A percentile compares a stretch with the other conserved stretches of the same genome.
Evolutionary conservation across 2,113 vertebrate genomes (phyloP).

Genomic region (Syngnathoides biaculeatus): DNA sequence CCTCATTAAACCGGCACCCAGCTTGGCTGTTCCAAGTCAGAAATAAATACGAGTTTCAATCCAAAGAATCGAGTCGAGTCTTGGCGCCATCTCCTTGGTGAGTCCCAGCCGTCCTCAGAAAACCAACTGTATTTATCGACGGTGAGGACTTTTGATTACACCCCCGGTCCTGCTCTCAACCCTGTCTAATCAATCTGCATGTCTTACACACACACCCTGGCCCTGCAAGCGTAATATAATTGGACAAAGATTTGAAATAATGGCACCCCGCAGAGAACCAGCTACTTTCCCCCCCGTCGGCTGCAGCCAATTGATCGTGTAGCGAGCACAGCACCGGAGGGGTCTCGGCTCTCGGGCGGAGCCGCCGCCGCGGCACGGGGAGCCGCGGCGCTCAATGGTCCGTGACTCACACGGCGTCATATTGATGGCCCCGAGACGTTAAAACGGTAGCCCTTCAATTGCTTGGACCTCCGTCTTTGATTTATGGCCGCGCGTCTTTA

Average conservation of each 20-base stretch:
- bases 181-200: conserved; percentile 24
- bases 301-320: conserved; percentile 59
- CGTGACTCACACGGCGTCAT: conserved; percentile 34
- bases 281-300: conserved; percentile 48
- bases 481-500: conserved; percentile 19
- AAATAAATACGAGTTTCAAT: background rate
- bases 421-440: conserved; percentile 28
- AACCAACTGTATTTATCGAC: conserved; percentile 23
- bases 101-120: conserved; percentile 18
- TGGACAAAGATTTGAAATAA: conserved; percentile 66
- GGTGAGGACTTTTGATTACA: conserved; percentile 35
- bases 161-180: conserved; percentile 12
- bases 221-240: conserved; percentile 47
- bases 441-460: conserved; percentile 39
- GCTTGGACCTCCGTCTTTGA: conserved; percentile 16
- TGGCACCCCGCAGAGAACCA: conserved; percentile 35
- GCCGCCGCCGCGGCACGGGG: conserved; percentile 27
- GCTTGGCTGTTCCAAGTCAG: background rate
- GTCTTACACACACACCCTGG: background rate
- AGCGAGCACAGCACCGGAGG: conserved; percentile 48
- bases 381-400: conserved; percentile 25
- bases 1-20: background rate
- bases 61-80: conserved; percentile 25
- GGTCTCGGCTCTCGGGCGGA: conserved; percentile 37
- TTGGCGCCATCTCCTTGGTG: conserved; percentile 8